Base-by-base conservation (phyloP, 1,140 invertebrate species). In the Drosophila kepulauana region DNA sequence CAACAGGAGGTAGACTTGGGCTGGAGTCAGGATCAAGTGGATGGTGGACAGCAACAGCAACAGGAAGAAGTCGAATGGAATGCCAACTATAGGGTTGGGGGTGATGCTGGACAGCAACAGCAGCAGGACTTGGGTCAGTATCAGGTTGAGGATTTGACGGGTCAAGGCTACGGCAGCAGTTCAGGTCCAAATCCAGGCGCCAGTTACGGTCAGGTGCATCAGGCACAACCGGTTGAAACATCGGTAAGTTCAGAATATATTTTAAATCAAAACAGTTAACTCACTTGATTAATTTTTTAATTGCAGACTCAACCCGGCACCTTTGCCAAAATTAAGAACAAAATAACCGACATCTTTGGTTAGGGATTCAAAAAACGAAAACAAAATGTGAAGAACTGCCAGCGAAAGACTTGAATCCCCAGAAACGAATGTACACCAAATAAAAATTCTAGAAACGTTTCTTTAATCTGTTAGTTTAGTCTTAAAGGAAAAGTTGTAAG, bases 381-480 rank as follows among this genome's bases (percentile, higher is more conserved):
- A 38, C 7, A 48, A 11, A 7, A 48, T 16, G 15, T 48, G 35
- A 56, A 70, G 35, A 56, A 70, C 72, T 75, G 72, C 75, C 69
- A 73, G 20, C 41, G 20, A 79, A 77, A 54, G 62, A 65, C 69
- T 77, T 72, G 35, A 62, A 70, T 59, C 20, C 33, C 65, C 58
- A 13, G 54, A 48, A 7, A 56, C 69, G 69, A 85, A 67, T 25
- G 20, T 45, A 49, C 78, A 76, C 61, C 65, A 67, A 69, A 16
- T 33, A 20, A 45, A 25, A 59, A 72, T 61, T 68, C 65, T 61
- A 51, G 20, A 79, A 80, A 77, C 48, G 20, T 67, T 59, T 80
- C 54, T 80, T 65, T 77, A 78, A 79, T 79, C 68, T 56, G 69
- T 70, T 76, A 72, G 57, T 71, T 64, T 56, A 78, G 69, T 77